phyloP scores from a whole-genome alignment of 2,797 vertebrate species.

The Cyclura pinguis region DNA sequence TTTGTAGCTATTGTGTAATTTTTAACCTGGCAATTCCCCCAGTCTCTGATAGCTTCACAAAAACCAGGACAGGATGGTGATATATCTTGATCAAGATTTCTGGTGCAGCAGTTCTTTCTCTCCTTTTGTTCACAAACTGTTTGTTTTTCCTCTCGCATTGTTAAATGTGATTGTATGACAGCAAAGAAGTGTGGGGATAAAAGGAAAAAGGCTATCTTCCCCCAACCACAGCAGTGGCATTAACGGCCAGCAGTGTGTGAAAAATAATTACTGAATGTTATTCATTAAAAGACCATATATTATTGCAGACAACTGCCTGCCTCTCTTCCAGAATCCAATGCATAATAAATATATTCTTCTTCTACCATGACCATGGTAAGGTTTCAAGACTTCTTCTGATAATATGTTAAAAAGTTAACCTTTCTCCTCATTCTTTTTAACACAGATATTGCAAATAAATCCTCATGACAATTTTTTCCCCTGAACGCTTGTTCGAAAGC shows the following conservation, averaged over 20 bases:
- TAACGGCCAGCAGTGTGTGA: not conserved
- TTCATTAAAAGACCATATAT: not conserved
- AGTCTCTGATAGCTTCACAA: conserved; percentile 6
- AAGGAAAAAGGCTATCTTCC: not conserved
- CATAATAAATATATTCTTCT: not conserved
- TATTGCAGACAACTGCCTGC: not conserved
- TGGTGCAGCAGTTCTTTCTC: not conserved
- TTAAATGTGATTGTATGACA: not conserved
- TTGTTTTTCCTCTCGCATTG: not conserved
- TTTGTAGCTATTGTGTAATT: conserved; percentile 23
- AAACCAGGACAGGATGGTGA: not conserved
- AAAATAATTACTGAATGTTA: not conserved
- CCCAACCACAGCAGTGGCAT: not conserved
- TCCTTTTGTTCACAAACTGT: not conserved
- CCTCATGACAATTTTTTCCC: not conserved
- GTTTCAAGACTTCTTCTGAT: not conserved
- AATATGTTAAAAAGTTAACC: conserved; percentile 18
- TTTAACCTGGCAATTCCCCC: not conserved
- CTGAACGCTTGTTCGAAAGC: not conserved
- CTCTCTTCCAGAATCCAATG: not conserved
- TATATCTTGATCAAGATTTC: not conserved
- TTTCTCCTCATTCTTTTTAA: not conserved
- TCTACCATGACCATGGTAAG: not conserved
- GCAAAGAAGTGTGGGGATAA: not conserved
- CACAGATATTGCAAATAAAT: not conserved